These are phyloP conservation scores for Etheostoma perlongum DNA, from an alignment of 2,797 vertebrate genomes.

Conservation along the genomic window DNA sequence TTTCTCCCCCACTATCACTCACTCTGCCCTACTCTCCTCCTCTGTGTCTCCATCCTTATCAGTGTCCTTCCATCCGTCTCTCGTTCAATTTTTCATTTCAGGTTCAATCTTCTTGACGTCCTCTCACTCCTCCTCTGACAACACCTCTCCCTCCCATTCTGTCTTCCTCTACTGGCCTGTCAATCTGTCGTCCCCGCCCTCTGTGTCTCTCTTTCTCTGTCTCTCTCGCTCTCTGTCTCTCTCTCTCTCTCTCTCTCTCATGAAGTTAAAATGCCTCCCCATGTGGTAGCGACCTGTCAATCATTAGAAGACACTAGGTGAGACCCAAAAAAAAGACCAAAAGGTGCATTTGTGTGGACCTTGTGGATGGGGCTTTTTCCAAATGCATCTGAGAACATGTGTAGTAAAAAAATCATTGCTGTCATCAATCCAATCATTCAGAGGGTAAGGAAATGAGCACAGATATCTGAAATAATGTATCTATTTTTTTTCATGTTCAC, in stretches of 20 bases:
- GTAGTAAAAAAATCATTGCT: slow-evolving; percentile 6
- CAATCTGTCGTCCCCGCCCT: slow-evolving; percentile 49
- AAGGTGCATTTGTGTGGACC: slow-evolving; percentile 46
- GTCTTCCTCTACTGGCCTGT: slow-evolving; percentile 62
- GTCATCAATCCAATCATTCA: background rate
- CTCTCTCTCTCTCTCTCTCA: slow-evolving; percentile 24
- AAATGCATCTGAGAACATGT: slow-evolving; percentile 3
- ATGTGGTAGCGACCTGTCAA: slow-evolving; percentile 67
- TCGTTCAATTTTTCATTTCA: slow-evolving; percentile 83
- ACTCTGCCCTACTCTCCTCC: slow-evolving; percentile 50
- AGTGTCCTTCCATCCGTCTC: slow-evolving; percentile 74
- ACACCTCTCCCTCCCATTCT: slow-evolving; percentile 63
- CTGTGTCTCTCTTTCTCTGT: background rate
- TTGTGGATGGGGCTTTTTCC: slow-evolving; percentile 25
- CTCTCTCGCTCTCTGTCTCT: slow-evolving; percentile 2
- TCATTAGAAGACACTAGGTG: slow-evolving; percentile 53
- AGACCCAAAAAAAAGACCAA: background rate
- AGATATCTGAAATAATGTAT: background rate
- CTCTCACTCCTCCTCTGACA: slow-evolving; percentile 58
- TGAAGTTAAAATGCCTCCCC: slow-evolving; percentile 74
- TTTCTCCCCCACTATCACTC: slow-evolving; percentile 47
- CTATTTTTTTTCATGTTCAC: background rate
- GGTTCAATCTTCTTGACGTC: slow-evolving; percentile 79
- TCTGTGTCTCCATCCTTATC: slow-evolving; percentile 76
- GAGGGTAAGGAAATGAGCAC: background rate